A percentile compares a stretch with the other conserved stretches of the same genome.
Conservation (phyloP, 1,140 invertebrate genomes). For the Pseudomyrmex sp. region DNA sequence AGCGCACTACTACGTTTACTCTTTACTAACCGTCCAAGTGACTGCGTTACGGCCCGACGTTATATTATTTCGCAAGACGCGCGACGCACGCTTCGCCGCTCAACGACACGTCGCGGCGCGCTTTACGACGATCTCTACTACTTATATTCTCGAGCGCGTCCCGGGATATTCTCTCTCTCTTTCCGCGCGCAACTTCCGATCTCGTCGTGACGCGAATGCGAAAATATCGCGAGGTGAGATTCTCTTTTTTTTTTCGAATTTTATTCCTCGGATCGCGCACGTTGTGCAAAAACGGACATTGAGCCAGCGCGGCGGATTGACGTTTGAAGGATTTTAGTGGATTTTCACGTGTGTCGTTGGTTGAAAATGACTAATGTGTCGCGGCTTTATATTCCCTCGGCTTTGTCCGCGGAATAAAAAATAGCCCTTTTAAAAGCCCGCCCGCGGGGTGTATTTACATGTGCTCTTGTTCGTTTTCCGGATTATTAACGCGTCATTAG, state of each 20-base stretch:
- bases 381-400: neutral
- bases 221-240: neutral
- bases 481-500: slow-evolving; percentile 57
- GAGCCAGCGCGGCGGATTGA: too few species aligned
- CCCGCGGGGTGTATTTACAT: neutral
- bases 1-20: slow-evolving; percentile 10
- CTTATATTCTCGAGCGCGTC: neutral
- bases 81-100: neutral
- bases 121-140: slow-evolving; percentile 15
- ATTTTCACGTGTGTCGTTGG: neutral
- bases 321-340: too few species aligned
- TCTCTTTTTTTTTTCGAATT: too few species aligned
- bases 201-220: neutral
- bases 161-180: neutral
- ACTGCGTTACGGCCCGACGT: slow-evolving; percentile 33
- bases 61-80: slow-evolving; percentile 27
- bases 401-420: neutral
- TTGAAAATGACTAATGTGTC: slow-evolving; percentile 40
- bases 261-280: too few species aligned
- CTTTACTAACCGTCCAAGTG: slow-evolving; percentile 42
- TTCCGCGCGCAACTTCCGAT: neutral
- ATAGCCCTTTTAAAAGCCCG: slow-evolving; percentile 19
- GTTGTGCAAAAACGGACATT: too few species aligned
- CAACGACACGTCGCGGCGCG: neutral
- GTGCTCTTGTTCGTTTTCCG: slow-evolving; percentile 30